Conservation (phyloP, 1,140 invertebrate genomes). For the Drosophila arizonae region DNA sequence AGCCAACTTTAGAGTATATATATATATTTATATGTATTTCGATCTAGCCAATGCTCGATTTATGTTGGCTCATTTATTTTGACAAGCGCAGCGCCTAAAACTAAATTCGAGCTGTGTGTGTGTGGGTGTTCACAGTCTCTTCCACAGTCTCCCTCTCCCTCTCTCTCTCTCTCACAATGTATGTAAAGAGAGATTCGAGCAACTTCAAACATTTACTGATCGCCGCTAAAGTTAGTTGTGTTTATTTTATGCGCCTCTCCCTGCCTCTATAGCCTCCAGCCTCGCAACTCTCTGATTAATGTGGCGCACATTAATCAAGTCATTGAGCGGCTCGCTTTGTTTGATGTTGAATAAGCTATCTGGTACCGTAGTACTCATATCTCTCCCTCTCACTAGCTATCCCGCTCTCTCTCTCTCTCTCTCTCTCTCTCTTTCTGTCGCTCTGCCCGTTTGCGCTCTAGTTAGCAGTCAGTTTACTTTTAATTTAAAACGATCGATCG, state of each 20-base stretch:
- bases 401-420: slow-evolving; percentile 14
- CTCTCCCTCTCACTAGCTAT: background rate
- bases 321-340: slow-evolving; percentile 66
- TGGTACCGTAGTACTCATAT: slow-evolving; percentile 51
- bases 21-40: slow-evolving; percentile 8
- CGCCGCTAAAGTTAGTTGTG: slow-evolving; percentile 30
- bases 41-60: slow-evolving; percentile 48
- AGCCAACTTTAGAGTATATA: slow-evolving; percentile 6
- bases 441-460: slow-evolving; percentile 9
- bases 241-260: slow-evolving; percentile 29
- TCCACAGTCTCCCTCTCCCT: slow-evolving; percentile 2
- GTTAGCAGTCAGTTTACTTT: slow-evolving; percentile 14
- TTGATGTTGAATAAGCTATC: slow-evolving; percentile 76
- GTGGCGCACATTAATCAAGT: slow-evolving; percentile 77
- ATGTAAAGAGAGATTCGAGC: background rate
- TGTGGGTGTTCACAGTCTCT: slow-evolving; percentile 26
- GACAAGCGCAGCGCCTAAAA: slow-evolving; percentile 45
- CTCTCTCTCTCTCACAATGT: slow-evolving; percentile 8
- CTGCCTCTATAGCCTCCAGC: background rate
- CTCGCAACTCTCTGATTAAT: slow-evolving; percentile 60
- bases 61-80: slow-evolving; percentile 74
- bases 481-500: slow-evolving; percentile 24
- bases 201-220: slow-evolving; percentile 34
- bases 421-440: slow-evolving; percentile 12
- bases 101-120: slow-evolving; percentile 9